Evolutionary conservation across 2,113 vertebrate genomes (phyloP), one percentile per base, ranked within the genome.

Genomic region (Protobothrops flavoviridis): DNA sequence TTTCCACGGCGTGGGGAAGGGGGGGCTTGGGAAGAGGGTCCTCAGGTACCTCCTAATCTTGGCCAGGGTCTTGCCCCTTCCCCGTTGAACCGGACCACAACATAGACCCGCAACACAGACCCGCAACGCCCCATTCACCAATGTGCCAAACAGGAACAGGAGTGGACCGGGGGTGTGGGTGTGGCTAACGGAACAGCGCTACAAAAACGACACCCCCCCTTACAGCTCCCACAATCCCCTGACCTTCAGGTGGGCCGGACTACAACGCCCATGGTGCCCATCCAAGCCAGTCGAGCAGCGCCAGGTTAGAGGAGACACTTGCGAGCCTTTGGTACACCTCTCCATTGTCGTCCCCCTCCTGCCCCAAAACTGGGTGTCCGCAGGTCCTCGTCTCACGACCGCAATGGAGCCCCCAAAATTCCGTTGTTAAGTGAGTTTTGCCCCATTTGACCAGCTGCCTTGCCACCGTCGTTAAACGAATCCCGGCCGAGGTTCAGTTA

Each of bases 401-500:
- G 13, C 61, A 13, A n/a, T 5, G 5, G 1, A n/a, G 29, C 61
- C 11, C 4, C 11, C 4, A 0, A 5, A 4, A 0, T 13, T n/a
- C 61, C 1, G 3, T n/a, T n/a, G 29, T 50, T 50, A 50, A 57
- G 56, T 26, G 23, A 29, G 10, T 13, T 12, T 1, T 20, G 26
- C 59, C 26, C 0, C 24, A 13, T 64, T 64, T 29, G 29, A 64
- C 2, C 3, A 5, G 4, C 5, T n/a, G 1, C 29, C 4, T 64
- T 29, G 61, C 61, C 26, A 13, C 61, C 1, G 11, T 64, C 5
- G 12, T 13, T 13, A 64, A 59, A 2, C 24, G 57, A 9, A 59
- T 6, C 4, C 23, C 2, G 21, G 23, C 21, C 0, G 21, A 21
- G 6, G 21, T 23, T 59, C 23, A 13, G 24, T 11, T 3, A 61